Base-by-base conservation (phyloP, 2,797 vertebrate genomes). In the Strix occidentalis region DNA sequence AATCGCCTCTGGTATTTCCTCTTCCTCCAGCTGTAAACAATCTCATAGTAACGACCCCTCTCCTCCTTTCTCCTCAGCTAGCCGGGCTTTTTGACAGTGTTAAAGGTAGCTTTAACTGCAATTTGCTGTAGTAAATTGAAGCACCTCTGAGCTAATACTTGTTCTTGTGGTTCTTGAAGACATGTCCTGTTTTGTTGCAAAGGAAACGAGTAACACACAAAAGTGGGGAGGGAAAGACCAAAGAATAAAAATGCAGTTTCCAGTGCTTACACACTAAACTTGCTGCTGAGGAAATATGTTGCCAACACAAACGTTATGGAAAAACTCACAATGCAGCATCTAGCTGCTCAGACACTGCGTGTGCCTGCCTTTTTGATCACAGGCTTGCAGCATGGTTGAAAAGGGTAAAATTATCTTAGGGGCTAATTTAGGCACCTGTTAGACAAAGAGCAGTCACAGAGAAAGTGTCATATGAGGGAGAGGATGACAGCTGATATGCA, bases 401-500 rank as follows among this genome's bases (percentile, higher is more conserved):
- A 64, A 84, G 16, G 10, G 15, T 24, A 10, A 33, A 82, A 0
- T 53, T 58, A 5, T 25, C 15, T 37, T 6, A 13, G 4, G 13
- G 10, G 12, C 9, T 37, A 21, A 39, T 53, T 85, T 16, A 35
- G 31, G 26, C 2, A 18, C 13, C 16, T 63, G 12, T 13, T 33
- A 29, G 43, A 46, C 10, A 23, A 51, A 56, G 19, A 28, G 13
- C 33, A 81, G n/a, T 9, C 28, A 11, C 41, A 64, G 41, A 68
- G 35, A 4, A 41, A 7, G 11, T 0, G 1, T 7, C n/a, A 5
- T 13, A 10, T 3, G 56, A 50, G 25, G 33, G 31, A 64, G 31
- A 1, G 0, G n/a, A 6, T 10, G 5, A 11, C 37, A 65, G 28
- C 26, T 33, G 39, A 19, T 6, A 7, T 0, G 0, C 33, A 37